A percentile compares a stretch with the other conserved stretches of the same genome.
Conservation (phyloP, 2,888 invertebrate species). For the Drosophila suboccidentalis region DNA sequence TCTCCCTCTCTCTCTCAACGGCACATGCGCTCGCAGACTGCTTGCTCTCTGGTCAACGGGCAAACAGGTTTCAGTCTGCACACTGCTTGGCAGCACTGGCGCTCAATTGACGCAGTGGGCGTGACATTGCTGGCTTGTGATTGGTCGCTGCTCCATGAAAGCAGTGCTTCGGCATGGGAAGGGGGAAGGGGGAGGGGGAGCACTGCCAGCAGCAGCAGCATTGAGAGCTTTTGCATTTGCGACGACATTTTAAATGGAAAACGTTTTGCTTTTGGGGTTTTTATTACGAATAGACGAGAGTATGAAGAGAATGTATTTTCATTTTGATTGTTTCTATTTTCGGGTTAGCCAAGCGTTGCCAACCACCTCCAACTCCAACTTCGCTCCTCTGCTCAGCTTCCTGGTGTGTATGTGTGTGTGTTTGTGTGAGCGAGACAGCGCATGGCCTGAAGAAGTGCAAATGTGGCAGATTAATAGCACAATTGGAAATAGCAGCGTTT, state of each 20-base stretch:
- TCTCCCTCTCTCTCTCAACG: constrained; percentile 22
- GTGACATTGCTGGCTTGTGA: constrained; percentile 49
- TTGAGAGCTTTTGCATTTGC: constrained; percentile 51
- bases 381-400: constrained; percentile 6
- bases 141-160: constrained; percentile 54
- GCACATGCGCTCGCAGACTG: constrained; percentile 28
- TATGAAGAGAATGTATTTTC: constrained; percentile 77
- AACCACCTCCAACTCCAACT: constrained; percentile 19
- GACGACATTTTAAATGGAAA: constrained; percentile 85
- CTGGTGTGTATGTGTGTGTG: constrained; percentile 27
- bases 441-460: constrained; percentile 75
- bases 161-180: background rate
- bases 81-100: constrained; percentile 79
- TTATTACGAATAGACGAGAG: constrained; percentile 70
- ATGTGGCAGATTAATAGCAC: constrained; percentile 85
- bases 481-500: constrained; percentile 81
- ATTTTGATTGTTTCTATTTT: constrained; percentile 81
- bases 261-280: constrained; percentile 84
- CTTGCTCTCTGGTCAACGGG: constrained; percentile 36
- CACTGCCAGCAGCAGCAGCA: too few species aligned
- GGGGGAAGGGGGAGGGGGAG: background rate
- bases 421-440: constrained; percentile 31
- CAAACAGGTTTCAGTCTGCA: constrained; percentile 64
- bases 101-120: constrained; percentile 59
- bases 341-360: constrained; percentile 60